A percentile compares a stretch with the other conserved stretches of the same genome.
phyloP scores from a whole-genome alignment of 2,113 vertebrate genomes.

The Crocuta crocuta region DNA sequence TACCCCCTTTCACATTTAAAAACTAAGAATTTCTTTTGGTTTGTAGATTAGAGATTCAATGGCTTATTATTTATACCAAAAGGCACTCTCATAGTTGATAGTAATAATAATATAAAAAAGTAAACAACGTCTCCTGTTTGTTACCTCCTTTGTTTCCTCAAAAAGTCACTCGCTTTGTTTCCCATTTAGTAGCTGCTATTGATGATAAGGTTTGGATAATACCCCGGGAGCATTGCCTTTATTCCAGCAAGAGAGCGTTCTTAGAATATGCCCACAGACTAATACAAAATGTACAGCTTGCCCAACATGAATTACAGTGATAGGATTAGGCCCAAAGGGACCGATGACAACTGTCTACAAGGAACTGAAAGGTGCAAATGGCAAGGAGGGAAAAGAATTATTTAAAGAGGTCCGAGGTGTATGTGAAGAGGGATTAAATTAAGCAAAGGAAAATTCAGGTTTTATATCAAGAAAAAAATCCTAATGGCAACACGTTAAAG shows the following conservation, averaged over 20 bases:
- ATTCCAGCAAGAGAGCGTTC: slow-evolving; percentile 62
- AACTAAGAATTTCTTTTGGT: neutral
- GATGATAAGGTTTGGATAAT: slow-evolving; percentile 74
- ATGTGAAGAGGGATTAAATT: slow-evolving; percentile 81
- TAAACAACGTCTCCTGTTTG: neutral
- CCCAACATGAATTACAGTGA: slow-evolving; percentile 80
- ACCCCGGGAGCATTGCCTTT: slow-evolving; percentile 72
- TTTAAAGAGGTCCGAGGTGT: slow-evolving; percentile 81
- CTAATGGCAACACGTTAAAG: slow-evolving; percentile 73
- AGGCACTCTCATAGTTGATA: neutral
- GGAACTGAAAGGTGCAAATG: slow-evolving; percentile 79
- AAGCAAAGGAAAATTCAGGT: slow-evolving; percentile 82
- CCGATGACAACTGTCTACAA: slow-evolving; percentile 78
- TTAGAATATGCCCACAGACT: slow-evolving; percentile 67
- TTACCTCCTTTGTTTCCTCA: slow-evolving; percentile 59
- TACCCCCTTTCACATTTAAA: neutral
- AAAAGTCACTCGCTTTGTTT: slow-evolving; percentile 72
- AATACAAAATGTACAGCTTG: slow-evolving; percentile 74
- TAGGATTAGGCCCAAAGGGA: slow-evolving; percentile 80
- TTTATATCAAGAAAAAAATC: slow-evolving; percentile 76
- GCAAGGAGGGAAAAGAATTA: slow-evolving; percentile 81
- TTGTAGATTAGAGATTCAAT: neutral
- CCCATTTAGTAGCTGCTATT: slow-evolving; percentile 68
- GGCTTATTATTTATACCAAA: neutral
- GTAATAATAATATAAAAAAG: slow-evolving; percentile 50